Base-by-base conservation (phyloP, 2,888 invertebrate species). In the Nephrotoma guestfalica region DNA sequence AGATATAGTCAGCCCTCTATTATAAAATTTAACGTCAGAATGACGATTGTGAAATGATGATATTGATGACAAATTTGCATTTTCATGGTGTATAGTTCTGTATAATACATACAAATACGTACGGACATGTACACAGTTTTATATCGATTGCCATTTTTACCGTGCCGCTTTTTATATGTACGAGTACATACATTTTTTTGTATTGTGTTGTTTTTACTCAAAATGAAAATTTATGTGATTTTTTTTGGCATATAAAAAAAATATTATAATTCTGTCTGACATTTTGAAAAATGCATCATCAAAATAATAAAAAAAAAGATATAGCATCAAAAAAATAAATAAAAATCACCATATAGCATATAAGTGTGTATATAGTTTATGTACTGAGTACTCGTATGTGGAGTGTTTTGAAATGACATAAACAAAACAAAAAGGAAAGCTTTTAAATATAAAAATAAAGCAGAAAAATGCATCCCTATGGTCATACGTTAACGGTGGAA, bases 271-370 rank as follows among this genome's bases (percentile, higher is more conserved):
- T 83, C 83, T 41, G 83, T 83, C 83, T 83, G 83, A 83, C 83
- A 83, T 83, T 83, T 83, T 83, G 83, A 83, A 83, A 83, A 83
- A 83, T 83, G 83, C 83, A 83, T 83, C 83, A 83, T 83, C 83
- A 40, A 83, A 83, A 83, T 83, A 83, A 30, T 30, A 41, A 83
- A 83, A 83, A 83, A 83, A 41, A 40, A 40, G 40, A 83, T 83
- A 40, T n/a, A 83, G 18, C 9, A 41, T 13, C 9, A 83, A 9
- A 57, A 6, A 57, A 5, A 15, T 7, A 57, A 57, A 57, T 13
- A 13, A 47, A 47, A 57, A 57, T 15, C 51, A 57, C 51, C 15
- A 57, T 57, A 57, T 57, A 57, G 5, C 41, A 40, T 83, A 15
- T n/a, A 41, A 40, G 11, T 57, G 7, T 57, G 51, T 15, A 51